These are phyloP conservation scores for Drosophila teissieri DNA, from an alignment of 1,140 invertebrate genomes.

Conservation along the genomic window DNA sequence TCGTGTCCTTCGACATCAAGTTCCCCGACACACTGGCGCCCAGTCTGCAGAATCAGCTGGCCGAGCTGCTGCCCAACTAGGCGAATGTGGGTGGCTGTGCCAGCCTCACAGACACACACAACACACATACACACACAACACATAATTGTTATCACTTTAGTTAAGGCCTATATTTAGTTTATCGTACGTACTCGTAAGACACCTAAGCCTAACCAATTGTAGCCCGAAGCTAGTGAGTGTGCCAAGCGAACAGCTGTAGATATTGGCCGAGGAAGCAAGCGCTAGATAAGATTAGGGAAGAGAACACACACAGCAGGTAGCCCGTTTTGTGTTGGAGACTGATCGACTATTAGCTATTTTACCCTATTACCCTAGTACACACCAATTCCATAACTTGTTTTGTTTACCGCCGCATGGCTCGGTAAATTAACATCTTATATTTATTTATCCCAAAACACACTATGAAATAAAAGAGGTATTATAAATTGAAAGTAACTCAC, in stretches of 20 bases:
- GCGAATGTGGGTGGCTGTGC: conserved; percentile 7
- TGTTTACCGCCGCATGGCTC: not conserved
- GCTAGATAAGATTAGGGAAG: conserved; percentile 39
- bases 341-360: conserved; percentile 40
- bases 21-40: conserved; percentile 92
- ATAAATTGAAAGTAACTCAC: conserved; percentile 8
- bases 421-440: conserved; percentile 15
- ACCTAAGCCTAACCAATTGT: conserved; percentile 8
- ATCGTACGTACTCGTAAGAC: conserved; percentile 34
- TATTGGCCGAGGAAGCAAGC: conserved; percentile 34
- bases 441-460: conserved; percentile 12
- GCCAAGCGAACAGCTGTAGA: conserved; percentile 48
- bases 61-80: conserved; percentile 88
- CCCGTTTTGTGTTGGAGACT: conserved; percentile 65
- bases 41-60: conserved; percentile 90
- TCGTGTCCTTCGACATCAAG: conserved; percentile 95
- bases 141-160: conserved; percentile 37
- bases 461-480: conserved; percentile 38
- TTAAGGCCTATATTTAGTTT: conserved; percentile 43
- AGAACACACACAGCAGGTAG: conserved; percentile 21
- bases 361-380: conserved; percentile 6
- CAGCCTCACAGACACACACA: not conserved
- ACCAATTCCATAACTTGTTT: conserved; percentile 27
- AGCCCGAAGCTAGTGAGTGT: conserved; percentile 23
- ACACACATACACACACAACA: not conserved